A percentile compares a stretch with the other conserved stretches of the same genome.
Conservation (phyloP, 2,888 invertebrate genomes). For the Coelogynopora nodosa region DNA sequence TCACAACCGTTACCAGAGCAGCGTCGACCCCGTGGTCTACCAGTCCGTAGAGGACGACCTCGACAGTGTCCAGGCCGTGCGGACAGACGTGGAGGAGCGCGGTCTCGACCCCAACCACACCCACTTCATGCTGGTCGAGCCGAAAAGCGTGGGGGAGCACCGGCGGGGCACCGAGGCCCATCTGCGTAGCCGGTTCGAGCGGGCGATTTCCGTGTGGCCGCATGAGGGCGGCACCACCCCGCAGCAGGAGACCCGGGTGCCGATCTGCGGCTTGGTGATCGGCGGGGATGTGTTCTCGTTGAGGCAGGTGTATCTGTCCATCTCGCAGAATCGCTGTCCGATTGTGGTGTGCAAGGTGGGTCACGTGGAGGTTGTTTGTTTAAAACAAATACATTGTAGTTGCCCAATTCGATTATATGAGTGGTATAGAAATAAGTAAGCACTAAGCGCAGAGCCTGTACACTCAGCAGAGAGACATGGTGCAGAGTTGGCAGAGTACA, state of each 20-base stretch:
- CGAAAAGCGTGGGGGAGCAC: constrained; percentile 18
- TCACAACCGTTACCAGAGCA: not conserved
- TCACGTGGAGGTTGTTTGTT: no score
- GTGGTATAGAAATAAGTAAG: no score
- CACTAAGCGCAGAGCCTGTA: no score
- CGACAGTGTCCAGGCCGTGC: constrained; percentile 48
- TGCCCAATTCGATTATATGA: no score
- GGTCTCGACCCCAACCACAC: constrained; percentile 61
- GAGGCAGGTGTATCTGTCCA: constrained; percentile 44
- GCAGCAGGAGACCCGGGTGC: constrained; percentile 38
- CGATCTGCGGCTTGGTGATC: constrained; percentile 45
- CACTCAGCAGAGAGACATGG: no score
- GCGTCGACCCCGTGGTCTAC: constrained; percentile 52
- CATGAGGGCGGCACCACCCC: constrained; percentile 32
- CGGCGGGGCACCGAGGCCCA: constrained; percentile 28
- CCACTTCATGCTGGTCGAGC: constrained; percentile 59
- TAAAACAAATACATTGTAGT: no score
- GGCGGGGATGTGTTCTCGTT: constrained; percentile 46
- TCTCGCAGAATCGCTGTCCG: constrained; percentile 46
- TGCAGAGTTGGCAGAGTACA: no score
- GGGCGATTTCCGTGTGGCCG: constrained; percentile 51
- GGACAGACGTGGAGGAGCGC: not conserved
- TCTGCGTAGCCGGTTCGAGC: constrained; percentile 57
- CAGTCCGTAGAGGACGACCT: constrained; percentile 49
- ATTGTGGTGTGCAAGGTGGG: constrained; percentile 42